Evolutionary conservation across 2,888 invertebrate species (phyloP).

Genomic region (Camponotus fellah): DNA sequence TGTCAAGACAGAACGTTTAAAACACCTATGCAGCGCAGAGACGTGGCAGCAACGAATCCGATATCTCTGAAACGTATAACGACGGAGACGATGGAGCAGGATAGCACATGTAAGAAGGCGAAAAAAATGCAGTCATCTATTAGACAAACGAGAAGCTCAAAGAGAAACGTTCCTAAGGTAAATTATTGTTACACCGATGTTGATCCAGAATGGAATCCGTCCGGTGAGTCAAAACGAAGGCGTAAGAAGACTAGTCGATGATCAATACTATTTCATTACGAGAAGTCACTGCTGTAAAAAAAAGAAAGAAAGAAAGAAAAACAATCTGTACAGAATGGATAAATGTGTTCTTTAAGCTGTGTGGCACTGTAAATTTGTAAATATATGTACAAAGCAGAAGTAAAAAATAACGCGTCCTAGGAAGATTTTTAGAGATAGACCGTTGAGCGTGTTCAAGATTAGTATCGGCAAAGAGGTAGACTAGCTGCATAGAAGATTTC

Average conservation of each 20-base stretch:
- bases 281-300: constrained; percentile 66
- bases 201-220: constrained; percentile 82
- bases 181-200: constrained; percentile 82
- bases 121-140: constrained; percentile 66
- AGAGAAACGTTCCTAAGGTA: constrained; percentile 82
- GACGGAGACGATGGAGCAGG: constrained; percentile 59
- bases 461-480: constrained; percentile 56
- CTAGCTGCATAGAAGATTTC: constrained; percentile 30
- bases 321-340: constrained; percentile 34
- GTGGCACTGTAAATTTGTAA: constrained; percentile 64
- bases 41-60: constrained; percentile 51
- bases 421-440: constrained; percentile 58
- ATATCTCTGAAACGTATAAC: constrained; percentile 66
- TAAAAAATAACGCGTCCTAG: constrained; percentile 34
- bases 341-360: constrained; percentile 61
- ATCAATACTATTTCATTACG: constrained; percentile 72
- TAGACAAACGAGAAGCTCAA: constrained; percentile 81
- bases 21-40: constrained; percentile 66
- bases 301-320: constrained; percentile 39
- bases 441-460: constrained; percentile 62
- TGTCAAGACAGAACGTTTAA: constrained; percentile 68
- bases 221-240: constrained; percentile 79
- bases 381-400: constrained; percentile 64
- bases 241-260: constrained; percentile 83
- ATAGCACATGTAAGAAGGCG: constrained; percentile 66